A percentile compares a stretch with the other conserved stretches of the same genome.
Evolutionary conservation across 2,797 vertebrate species (phyloP).

Genomic region (Cheirogaleus major): DNA sequence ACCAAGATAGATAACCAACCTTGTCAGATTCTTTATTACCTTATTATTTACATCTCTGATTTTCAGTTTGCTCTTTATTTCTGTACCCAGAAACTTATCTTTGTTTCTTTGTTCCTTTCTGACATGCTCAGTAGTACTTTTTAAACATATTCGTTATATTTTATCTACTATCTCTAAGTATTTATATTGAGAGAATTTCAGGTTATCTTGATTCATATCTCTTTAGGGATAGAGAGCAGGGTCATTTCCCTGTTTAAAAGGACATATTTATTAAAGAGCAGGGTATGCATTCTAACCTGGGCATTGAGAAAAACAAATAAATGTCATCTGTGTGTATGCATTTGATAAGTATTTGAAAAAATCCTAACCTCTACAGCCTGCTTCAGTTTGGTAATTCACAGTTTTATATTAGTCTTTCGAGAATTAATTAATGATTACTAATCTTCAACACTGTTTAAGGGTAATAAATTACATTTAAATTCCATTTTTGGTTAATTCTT

Average conservation of each 20-base stretch:
- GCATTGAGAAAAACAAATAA: conserved; percentile 10
- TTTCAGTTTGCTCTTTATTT: conserved; percentile 26
- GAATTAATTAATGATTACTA: not conserved
- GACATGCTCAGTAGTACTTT: not conserved
- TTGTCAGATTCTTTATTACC: not conserved
- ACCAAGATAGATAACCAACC: not conserved
- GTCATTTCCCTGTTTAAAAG: not conserved
- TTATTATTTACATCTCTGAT: not conserved
- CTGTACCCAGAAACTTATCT: not conserved
- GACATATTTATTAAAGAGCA: not conserved
- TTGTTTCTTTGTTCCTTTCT: not conserved
- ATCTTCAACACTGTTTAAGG: not conserved
- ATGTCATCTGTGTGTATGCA: not conserved
- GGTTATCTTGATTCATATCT: not conserved
- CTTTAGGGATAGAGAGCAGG: not conserved
- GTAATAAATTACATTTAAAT: not conserved
- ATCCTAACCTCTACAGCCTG: not conserved
- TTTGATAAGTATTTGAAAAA: conserved; percentile 17
- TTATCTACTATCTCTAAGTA: not conserved
- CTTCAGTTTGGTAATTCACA: conserved; percentile 6
- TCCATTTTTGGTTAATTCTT: not conserved
- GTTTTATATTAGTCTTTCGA: conserved; percentile 3
- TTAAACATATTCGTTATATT: not conserved
- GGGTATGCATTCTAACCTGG: not conserved
- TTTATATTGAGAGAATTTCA: conserved; percentile 41